Evolutionary conservation across 2,113 vertebrate genomes (phyloP).

Genomic region (Chroicocephalus ridibundus): DNA sequence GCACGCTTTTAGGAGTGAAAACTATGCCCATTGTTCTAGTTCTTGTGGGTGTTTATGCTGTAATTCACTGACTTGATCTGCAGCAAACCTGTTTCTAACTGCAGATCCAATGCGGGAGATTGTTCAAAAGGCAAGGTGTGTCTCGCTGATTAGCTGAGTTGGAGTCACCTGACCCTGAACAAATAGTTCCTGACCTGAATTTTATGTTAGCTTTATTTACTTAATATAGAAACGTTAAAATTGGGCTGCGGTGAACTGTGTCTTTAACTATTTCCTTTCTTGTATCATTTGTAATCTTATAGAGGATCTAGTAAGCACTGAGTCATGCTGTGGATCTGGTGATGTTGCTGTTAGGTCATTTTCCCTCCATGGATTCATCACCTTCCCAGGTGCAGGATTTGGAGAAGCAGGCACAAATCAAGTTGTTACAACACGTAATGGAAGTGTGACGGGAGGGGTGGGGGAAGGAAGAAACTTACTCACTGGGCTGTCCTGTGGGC

Average conservation of each 20-base stretch:
- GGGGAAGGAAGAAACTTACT: not conserved
- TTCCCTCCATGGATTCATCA: not conserved
- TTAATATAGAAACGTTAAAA: slow-evolving; percentile 16
- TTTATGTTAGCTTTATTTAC: slow-evolving; percentile 48
- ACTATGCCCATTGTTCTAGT: not conserved
- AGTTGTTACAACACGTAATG: not conserved
- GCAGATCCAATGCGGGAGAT: not conserved
- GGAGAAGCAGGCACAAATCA: not conserved
- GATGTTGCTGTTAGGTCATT: not conserved
- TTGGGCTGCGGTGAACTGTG: not conserved
- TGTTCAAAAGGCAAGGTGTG: slow-evolving; percentile 40
- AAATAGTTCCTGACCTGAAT: slow-evolving; percentile 56
- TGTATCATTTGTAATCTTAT: accelerated
- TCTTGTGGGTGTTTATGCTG: slow-evolving; percentile 8
- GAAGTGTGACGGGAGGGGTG: not conserved
- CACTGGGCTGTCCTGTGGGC: not conserved
- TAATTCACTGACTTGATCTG: not conserved
- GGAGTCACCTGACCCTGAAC: slow-evolving; percentile 52
- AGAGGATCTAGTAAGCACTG: not conserved
- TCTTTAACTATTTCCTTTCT: not conserved
- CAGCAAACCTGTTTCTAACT: slow-evolving; percentile 29
- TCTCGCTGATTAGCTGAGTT: slow-evolving; percentile 23
- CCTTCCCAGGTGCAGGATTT: not conserved
- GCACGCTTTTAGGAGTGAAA: not conserved
- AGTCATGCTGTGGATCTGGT: not conserved